Evolutionary conservation across 2,888 invertebrate species (phyloP), one percentile per base, ranked within the genome.

Genomic region (Acleris holmiana): DNA sequence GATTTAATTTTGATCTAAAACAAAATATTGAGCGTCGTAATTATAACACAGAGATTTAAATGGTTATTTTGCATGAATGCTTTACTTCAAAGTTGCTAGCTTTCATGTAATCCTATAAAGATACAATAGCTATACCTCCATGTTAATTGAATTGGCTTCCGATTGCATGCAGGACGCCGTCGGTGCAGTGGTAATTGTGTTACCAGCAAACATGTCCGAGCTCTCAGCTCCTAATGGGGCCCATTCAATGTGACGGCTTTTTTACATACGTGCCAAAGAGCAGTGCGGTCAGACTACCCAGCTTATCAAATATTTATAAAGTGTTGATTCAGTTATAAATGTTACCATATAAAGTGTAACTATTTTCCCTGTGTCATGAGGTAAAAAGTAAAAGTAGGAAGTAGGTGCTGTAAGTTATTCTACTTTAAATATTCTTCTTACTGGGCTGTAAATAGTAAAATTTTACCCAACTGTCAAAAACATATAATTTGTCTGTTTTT

Each of bases 131-230:
- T 74, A 78, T 80, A 85, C 78, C 86, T 83, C 85, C 84, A 85
- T 87, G 88, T 83, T 90, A 89, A 90, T 90, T 89, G 85, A 89
- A 89, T 90, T 83, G 84, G 85, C 83, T 84, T 84, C 88, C 85
- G 90, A 91, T 90, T 89, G 89, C 89, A 83, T 84, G 88, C 89
- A 83, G 85, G 83, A 83, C 76, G 83, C 79, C 73, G 77, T 68
- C 83, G 76, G 79, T 76, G 80, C 80, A 73, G 76, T 75, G 75
- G 85, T 88, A 88, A 90, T 87, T 86, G 86, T 79, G 84, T 89
- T 89, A 89, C 81, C 74, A 77, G 78, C 87, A 88, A 88, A 86
- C 85, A 82, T 81, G 84, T 77, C 77, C 71, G 73, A 69, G 76
- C 79, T 78, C 77, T 78, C 75, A 76, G 73, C 75, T 76, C 75